Evolutionary conservation across 2,797 vertebrate species (phyloP), one percentile per base, ranked within the genome.

Genomic region (Anabas testudineus): DNA sequence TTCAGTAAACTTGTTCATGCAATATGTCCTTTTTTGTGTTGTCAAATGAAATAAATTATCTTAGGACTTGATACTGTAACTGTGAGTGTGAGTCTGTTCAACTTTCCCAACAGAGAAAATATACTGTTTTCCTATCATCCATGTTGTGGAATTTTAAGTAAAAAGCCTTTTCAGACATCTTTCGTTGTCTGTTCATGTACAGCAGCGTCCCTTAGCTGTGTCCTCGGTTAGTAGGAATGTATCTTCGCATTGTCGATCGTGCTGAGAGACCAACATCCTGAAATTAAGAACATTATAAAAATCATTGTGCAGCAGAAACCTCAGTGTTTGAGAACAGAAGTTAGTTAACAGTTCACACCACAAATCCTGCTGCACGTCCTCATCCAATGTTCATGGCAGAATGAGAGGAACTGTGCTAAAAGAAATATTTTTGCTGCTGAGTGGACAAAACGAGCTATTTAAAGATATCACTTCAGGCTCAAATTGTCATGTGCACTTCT

Each of bases 221-320:
- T 65, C 32, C 30, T 83, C 52, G 0, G 70, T 82, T 72, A 91
- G 75, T 26, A 67, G 73, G 76, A 93, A 69, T 14, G 81, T 76
- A n/a, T 86, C 84, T 68, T 88, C 82, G 55, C 81, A 72, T 21
- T 91, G 90, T 45, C 49, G 87, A 41, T 91, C 86, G 56, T 91
- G 66, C 60, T 87, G 89, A 15, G 76, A 64, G 18, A 88, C 45
- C 39, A 94, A 74, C 74, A 84, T 78, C 82, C 94, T 95, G 47
- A 69, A 61, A 76, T 28, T 2, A 48, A 34, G 55, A 42, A 36
- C 70, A 76, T 4, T 0, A 67, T 37, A 6, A 16, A n/a, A n/a
- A 49, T 62, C 5, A 55, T 2, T 58, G 13, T 43, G 24, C 28
- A 47, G 46, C 26, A 74, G 18, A 78, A 63, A 61, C 5, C 9